These are phyloP conservation scores for Molanna angustata DNA, from an alignment of 2,888 invertebrate species.

Conservation along the genomic window DNA sequence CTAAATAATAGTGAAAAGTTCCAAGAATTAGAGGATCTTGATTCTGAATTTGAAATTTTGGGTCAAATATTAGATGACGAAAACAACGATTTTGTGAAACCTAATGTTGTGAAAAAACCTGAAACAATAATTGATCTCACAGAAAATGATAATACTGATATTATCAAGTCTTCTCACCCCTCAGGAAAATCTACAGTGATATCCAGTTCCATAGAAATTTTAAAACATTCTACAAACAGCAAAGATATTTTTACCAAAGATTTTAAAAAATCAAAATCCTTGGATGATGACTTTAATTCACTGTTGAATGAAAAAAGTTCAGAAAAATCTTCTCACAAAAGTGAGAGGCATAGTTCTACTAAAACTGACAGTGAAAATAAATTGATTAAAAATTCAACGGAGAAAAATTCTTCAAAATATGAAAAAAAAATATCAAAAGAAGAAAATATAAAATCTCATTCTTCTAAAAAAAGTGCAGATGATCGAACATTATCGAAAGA, in stretches of 20 bases:
- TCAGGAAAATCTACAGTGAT: not conserved
- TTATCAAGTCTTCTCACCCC: too few relatives aligned
- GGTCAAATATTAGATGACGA: slow-evolving; percentile 54
- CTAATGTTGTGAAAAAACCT: slow-evolving; percentile 31
- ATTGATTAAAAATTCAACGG: slow-evolving; percentile 26
- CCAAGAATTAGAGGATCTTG: slow-evolving; percentile 50
- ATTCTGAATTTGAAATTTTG: slow-evolving; percentile 53
- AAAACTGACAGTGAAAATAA: slow-evolving; percentile 18
- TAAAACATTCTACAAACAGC: not conserved
- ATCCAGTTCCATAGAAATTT: not conserved
- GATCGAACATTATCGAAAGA: slow-evolving; percentile 36
- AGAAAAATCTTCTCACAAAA: too few relatives aligned
- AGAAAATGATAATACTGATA: too few relatives aligned
- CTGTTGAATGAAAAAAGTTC: slow-evolving; percentile 33
- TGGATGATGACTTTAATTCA: slow-evolving; percentile 40
- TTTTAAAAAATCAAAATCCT: slow-evolving; percentile 33
- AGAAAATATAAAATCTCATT: slow-evolving; percentile 39
- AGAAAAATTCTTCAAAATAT: not conserved
- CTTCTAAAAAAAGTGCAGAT: slow-evolving; percentile 33
- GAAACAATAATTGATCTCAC: too few relatives aligned
- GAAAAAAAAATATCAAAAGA: slow-evolving; percentile 23
- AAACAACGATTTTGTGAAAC: slow-evolving; percentile 34
- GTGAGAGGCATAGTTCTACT: slow-evolving; percentile 25
- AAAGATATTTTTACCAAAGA: not conserved
- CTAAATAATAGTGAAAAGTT: slow-evolving; percentile 36